Evolutionary conservation across 2,888 invertebrate genomes (phyloP).

Genomic region (Tipula helvola): DNA sequence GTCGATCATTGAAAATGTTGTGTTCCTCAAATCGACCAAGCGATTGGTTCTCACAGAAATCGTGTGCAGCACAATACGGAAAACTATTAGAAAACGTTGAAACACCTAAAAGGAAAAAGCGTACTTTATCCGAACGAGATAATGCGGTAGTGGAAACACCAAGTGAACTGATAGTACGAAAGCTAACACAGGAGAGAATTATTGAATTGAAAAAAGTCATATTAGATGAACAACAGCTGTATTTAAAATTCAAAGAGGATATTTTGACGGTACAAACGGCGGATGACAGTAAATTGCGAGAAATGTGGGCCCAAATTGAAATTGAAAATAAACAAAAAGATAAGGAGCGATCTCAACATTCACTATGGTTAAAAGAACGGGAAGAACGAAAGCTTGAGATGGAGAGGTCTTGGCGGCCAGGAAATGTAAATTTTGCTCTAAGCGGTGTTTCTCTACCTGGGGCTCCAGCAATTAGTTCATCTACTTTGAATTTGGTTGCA

Average conservation of each 20-base stretch:
- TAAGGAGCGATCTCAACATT: conserved; percentile 48
- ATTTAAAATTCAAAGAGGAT: conserved; percentile 53
- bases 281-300: conserved; percentile 58
- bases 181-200: conserved; percentile 64
- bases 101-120: conserved; percentile 73
- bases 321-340: conserved; percentile 57
- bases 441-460: background rate
- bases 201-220: conserved; percentile 61
- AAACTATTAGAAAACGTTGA: conserved; percentile 68
- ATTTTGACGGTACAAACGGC: conserved; percentile 40
- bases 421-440: conserved; percentile 14
- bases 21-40: conserved; percentile 60
- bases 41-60: conserved; percentile 85
- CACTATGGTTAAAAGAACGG: conserved; percentile 43
- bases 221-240: conserved; percentile 58
- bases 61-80: conserved; percentile 83
- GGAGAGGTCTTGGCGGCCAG: conserved; percentile 46
- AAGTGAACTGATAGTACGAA: conserved; percentile 63
- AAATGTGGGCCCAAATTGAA: conserved; percentile 63
- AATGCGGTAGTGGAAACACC: conserved; percentile 48
- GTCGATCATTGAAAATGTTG: conserved; percentile 63
- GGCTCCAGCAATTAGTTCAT: background rate
- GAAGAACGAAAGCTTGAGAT: conserved; percentile 50
- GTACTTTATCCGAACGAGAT: conserved; percentile 34
- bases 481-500: conserved; percentile 15